Evolutionary conservation across 2,797 vertebrate genomes (phyloP), one percentile per base, ranked within the genome.

Genomic region (Liparis tanakae): DNA sequence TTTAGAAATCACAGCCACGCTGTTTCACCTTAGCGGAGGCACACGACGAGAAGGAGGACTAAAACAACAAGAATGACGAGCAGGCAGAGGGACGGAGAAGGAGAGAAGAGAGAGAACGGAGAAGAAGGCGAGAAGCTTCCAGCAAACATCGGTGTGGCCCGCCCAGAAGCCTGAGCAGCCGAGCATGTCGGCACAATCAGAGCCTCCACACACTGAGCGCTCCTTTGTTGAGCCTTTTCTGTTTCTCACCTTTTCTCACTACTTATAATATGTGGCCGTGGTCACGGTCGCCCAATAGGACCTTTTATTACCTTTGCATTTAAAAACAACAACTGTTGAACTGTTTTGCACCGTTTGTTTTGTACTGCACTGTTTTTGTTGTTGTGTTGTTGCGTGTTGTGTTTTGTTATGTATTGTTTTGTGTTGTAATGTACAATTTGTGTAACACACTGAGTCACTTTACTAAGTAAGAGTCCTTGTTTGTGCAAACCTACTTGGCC

Each of bases 1-100:
- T 89, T 76, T 67, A 87, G 88, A 92, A 93, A 93, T 92, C 88
- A 76, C 87, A 90, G 88, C 83, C 85, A 76, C 25, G 73, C 82
- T 85, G 82, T 87, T 88, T 89, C 86, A 91, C 90, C 87, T 89
- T 87, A 87, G 85, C 78, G 59, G 72, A 84, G 74, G 80, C 74
- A 79, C 59, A 87, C 79, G 66, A 65, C 72, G 56, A 55, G 73
- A 80, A 44, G 67, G 51, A 74, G 53, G 50, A 69, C 53, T 41
- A 50, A 44, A 30, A 57, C 65, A 71, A 75, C 63, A 61, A 66
- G 56, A 79, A 81, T 41, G 72, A 77, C 66, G 74, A 78, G 81
- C 76, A 71, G 80, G 62, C 71, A 74, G 75, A 81, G 74, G 76
- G 67, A 65, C 46, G 34, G 54, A 67, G 46, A 66, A 57, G 33